A percentile compares a stretch with the other conserved stretches of the same genome.
Conservation (phyloP, 2,797 vertebrate species). For the Myiotriccus ornatus region DNA sequence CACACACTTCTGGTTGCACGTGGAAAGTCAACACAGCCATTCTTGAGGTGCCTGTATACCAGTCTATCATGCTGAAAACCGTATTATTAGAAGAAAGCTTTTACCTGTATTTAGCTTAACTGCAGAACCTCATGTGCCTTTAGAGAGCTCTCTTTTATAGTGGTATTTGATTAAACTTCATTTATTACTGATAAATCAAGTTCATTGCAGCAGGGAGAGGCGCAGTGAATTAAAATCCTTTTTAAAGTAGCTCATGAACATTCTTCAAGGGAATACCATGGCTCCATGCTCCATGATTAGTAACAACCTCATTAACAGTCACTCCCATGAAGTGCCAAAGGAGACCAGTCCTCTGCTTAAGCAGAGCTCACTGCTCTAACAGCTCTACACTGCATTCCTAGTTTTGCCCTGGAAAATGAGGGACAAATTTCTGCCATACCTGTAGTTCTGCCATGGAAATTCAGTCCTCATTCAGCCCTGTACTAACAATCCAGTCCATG, state of each 20-base stretch:
- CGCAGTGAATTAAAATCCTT: background rate
- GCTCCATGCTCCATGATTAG: background rate
- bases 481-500: background rate
- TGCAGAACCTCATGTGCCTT: background rate
- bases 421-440: background rate
- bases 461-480: background rate
- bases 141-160: background rate
- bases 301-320: background rate
- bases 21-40: constrained; percentile 75
- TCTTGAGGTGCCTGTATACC: constrained; percentile 72
- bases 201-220: background rate
- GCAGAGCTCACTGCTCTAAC: background rate
- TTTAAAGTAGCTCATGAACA: background rate
- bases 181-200: background rate
- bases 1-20: constrained; percentile 80
- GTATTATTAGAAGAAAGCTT: background rate
- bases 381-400: background rate
- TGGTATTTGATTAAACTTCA: background rate
- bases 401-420: background rate
- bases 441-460: background rate
- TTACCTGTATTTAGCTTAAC: background rate
- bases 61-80: constrained; percentile 55
- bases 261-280: background rate
- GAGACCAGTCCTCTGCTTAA: background rate
- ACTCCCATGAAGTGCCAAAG: background rate